Conservation (phyloP, 2,888 invertebrate genomes). For the Perizoma affinitatum region DNA sequence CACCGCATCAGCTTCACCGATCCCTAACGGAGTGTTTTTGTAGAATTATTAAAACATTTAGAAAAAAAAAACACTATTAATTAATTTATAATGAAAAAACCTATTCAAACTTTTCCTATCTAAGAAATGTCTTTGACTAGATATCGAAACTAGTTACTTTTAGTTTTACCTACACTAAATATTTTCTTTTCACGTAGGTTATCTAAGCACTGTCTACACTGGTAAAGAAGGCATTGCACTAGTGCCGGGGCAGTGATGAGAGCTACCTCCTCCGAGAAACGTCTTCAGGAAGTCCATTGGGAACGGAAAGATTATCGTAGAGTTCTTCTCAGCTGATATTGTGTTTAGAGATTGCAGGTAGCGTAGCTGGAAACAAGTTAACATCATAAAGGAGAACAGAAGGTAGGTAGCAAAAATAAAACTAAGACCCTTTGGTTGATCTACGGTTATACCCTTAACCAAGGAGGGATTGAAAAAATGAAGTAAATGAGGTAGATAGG, state of each 20-base stretch:
- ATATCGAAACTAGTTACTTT: no score
- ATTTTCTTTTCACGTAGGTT: background rate
- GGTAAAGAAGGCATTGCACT: conserved; percentile 44
- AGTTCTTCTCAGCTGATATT: conserved; percentile 97
- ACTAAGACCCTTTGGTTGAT: no score
- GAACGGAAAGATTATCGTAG: conserved; percentile 96
- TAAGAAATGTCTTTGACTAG: conserved; percentile 3
- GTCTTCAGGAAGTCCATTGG: conserved; percentile 91
- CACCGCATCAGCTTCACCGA: no score
- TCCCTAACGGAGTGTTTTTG: no score
- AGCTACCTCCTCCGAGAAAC: conserved; percentile 58
- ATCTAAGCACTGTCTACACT: conserved; percentile 30
- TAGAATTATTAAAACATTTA: no score
- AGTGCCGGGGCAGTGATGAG: conserved; percentile 45
- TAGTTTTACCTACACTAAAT: no score
- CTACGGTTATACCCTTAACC: no score
- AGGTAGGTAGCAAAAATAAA: no score
- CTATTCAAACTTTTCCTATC: background rate
- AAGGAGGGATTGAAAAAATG: no score
- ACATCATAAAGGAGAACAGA: background rate
- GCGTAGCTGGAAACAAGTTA: conserved; percentile 85
- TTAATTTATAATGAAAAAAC: background rate
- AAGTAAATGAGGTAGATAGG: no score
- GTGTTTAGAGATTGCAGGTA: conserved; percentile 95
- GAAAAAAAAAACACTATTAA: no score